Evolutionary conservation across 2,888 invertebrate genomes (phyloP).

Genomic region (Craniophora ligustri): DNA sequence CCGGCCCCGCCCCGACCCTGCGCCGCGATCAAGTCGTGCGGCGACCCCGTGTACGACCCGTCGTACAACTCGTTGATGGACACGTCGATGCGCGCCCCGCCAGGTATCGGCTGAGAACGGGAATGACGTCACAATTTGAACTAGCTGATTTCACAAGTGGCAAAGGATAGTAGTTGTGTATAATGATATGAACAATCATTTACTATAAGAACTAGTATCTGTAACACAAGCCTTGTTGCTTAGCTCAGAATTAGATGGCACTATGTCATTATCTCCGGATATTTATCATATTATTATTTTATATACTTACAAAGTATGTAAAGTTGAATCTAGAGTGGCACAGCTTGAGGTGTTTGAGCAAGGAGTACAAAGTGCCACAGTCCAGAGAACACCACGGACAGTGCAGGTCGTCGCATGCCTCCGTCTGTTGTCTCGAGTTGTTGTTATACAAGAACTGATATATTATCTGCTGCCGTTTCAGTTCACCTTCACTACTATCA

Average conservation of each 20-base stretch:
- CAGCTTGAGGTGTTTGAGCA: conserved; percentile 97
- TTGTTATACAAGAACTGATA: conserved; percentile 99
- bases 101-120: conserved; percentile 90
- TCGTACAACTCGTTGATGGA: conserved; percentile 98
- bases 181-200: too few species aligned
- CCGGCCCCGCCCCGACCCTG: conserved; percentile 88
- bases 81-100: conserved; percentile 97
- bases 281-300: too few species aligned
- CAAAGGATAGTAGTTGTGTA: too few species aligned
- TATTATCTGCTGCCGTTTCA: conserved; percentile 92
- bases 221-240: too few species aligned
- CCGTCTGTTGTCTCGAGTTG: conserved; percentile 98
- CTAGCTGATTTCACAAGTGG: too few species aligned
- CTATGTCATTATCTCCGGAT: too few species aligned
- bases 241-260: too few species aligned
- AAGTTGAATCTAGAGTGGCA: conserved; percentile 98
- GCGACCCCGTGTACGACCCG: conserved; percentile 98
- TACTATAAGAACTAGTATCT: too few species aligned
- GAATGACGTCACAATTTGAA: background rate
- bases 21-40: conserved; percentile 95
- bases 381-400: conserved; percentile 99
- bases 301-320: conserved; percentile 94
- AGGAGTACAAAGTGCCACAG: conserved; percentile 95
- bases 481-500: conserved; percentile 65
- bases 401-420: conserved; percentile 96